Base-by-base conservation (phyloP, 2,113 vertebrate genomes). In the Chloebia gouldiae region DNA sequence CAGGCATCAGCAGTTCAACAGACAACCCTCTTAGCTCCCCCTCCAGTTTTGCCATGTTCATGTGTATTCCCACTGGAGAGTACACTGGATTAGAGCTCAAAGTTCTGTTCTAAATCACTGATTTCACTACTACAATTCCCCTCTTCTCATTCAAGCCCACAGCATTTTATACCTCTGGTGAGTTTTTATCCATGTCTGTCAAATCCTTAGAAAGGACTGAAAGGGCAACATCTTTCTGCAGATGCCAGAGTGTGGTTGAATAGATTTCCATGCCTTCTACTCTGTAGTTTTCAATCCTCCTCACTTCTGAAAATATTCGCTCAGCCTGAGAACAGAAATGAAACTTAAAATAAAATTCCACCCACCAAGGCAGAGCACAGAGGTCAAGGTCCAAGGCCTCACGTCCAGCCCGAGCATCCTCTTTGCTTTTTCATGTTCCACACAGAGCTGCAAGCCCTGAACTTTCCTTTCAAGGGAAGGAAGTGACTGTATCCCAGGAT, bases 241-340 rank as follows among this genome's bases (percentile, higher is more conserved):
- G 98, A 93, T 99, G 99, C 99, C 99, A 99, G 75, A 99, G 98
- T 0, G 99, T 99, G 20, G 99, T 99, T 1, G 99, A 99, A 66
- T 99, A 99, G 84, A 99, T 99, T 97, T 99, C 99, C 99, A 99
- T 99, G 69, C 99, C 99, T 91, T 99, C 99, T 4, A 99, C 99
- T 91, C 99, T 96, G 93, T 99, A 99, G 77, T 98, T 99, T 94
- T 99, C 99, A 86, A 99, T 99, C 84, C 99, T 98, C 40, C 99
- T 98, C 30, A 99, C 99, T 96, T 99, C 99, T 13, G 99, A 98
- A 95, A 99, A 99, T 96, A 99, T 97, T 81, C 99, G 98, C 97
- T 99, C 99, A 11, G 99, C 99, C 99, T 99, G 63, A 44, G 87
- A 96, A 54, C 31, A 93, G 81, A 96, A 78, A 64, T 8, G 6